Percentiles rank a stretch among this genome's conserved stretches.
Conservation (phyloP, 2,888 invertebrate genomes). For the Itoplectis maculator region DNA sequence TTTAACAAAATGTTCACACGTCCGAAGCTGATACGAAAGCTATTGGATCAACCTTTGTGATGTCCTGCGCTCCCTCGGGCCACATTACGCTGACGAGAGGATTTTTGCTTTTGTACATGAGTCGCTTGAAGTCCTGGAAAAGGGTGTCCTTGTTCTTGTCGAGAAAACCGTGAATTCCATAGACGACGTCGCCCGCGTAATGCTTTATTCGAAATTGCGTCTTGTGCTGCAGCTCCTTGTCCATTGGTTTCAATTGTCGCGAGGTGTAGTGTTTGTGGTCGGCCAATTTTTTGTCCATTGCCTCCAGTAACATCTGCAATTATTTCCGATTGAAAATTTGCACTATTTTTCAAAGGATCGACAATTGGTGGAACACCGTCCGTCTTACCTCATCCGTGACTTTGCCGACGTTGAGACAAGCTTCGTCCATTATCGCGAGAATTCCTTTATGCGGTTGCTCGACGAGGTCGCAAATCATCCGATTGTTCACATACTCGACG, state of each 20-base stretch:
- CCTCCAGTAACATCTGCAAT: constrained; percentile 92
- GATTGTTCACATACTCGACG: constrained; percentile 98
- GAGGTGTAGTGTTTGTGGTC: constrained; percentile 96
- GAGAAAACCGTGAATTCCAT: constrained; percentile 95
- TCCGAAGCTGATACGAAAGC: neutral
- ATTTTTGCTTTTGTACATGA: constrained; percentile 94
- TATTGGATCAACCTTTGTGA: constrained; percentile 88
- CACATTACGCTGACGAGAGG: constrained; percentile 94
- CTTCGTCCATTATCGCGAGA: constrained; percentile 98
- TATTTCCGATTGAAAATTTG: constrained; percentile 9
- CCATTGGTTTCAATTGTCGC: constrained; percentile 92
- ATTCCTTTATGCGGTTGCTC: constrained; percentile 97
- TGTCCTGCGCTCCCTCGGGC: constrained; percentile 97
- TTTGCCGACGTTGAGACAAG: constrained; percentile 97
- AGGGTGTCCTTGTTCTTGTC: constrained; percentile 99
- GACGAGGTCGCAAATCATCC: constrained; percentile 97
- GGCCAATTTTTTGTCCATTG: constrained; percentile 95
- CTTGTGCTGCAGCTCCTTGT: constrained; percentile 92
- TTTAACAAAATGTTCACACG: neutral
- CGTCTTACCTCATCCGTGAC: constrained; percentile 88
- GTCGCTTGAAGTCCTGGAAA: constrained; percentile 98
- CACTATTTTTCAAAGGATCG: neutral
- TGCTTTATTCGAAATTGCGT: constrained; percentile 94
- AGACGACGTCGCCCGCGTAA: constrained; percentile 98
- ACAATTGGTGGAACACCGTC: neutral